Evolutionary conservation across 1,140 invertebrate species (phyloP), one percentile per base, ranked within the genome.

Genomic region (Augochlora pura): DNA sequence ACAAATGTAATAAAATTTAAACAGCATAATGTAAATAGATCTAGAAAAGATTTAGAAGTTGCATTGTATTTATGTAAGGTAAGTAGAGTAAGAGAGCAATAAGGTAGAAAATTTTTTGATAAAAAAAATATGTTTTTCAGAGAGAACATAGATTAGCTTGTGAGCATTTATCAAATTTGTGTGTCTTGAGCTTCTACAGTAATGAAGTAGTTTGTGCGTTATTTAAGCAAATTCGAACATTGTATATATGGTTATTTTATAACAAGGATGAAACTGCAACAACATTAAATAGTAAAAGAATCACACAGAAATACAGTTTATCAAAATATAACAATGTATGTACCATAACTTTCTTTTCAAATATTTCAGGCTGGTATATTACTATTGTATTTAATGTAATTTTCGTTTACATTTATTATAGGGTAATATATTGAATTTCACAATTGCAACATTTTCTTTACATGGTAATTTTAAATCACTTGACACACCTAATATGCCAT

Each of bases 91-190:
- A 39, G 52, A 23, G 27, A 7, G n/a, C 21, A 16, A 39, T 23
- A 54, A 23, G 49, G 16, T 52, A 21, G 2, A 10, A 65, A 16
- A 12, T 16, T n/a, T 52, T 38, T 77, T 77, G 66, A 65, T 64
- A 9, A 57, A 27, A 59, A 42, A 10, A 2, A 27, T 63, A 71
- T 82, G 88, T 42, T 87, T 93, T 93, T 81, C 74, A 94, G 91
- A 91, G 92, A 77, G 92, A 91, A 66, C 92, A 94, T 86, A 88
- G 78, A 64, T 93, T 91, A 27, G 94, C 95, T 9, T 97, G 96
- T 86, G 95, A 96, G 89, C 90, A 95, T 69, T 89, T 97, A 52
- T 94, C 94, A 4, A 97, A 97, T 91, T 93, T 96, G 87, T 97
- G 96, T 87, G 93, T 94, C 0, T 85, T 96, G 38, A 94, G 94